Evolutionary conservation across 37 sponge, comb jelly and placozoan species (phyloP), one percentile per base, ranked within the genome.

Genomic region (Aphrocallistes beatrix): DNA sequence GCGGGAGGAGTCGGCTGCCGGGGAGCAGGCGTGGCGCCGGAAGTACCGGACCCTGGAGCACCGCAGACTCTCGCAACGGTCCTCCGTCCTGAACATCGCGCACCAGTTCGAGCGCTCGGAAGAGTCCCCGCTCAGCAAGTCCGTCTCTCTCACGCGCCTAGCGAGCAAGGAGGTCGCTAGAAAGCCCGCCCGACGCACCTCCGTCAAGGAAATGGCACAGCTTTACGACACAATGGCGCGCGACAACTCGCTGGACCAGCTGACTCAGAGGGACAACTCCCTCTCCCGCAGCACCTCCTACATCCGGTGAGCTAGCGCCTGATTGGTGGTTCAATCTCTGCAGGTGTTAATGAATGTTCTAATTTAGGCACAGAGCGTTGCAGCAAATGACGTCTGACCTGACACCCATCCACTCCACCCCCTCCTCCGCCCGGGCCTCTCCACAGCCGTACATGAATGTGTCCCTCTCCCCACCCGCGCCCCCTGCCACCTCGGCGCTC

Each of bases 371-470:
- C n/a, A n/a, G n/a, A n/a, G n/a, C n/a, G n/a, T n/a, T n/a, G n/a
- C n/a, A n/a, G n/a, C n/a, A n/a, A n/a, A n/a, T n/a, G n/a, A n/a
- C n/a, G n/a, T n/a, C n/a, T n/a, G n/a, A 60, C 75, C n/a, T 60
- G 8, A 28, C 25, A 30, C 25, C 75, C 6, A 28, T 60, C n/a
- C n/a, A 13, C 34, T 60, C 75, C 6, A 30, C 28, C 6, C 75
- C 75, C 75, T 13, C 75, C 75, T 60, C 75, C 75, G 75, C 75
- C 34, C 10, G 75, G 34, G 75, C 10, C 34, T 60, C 75, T 13
- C 75, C 75, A 25, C 75, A 60, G 75, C 75, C n/a, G 17, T 60
- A 60, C 34, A 60, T 60, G 75, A 60, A 60, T 28, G 34, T 60
- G 34, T 3, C 75, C 3, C 75, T 30, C 8, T 60, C 21, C 34